Base-by-base conservation (phyloP, 2,113 vertebrate species). In the Oreamnos americanus region DNA sequence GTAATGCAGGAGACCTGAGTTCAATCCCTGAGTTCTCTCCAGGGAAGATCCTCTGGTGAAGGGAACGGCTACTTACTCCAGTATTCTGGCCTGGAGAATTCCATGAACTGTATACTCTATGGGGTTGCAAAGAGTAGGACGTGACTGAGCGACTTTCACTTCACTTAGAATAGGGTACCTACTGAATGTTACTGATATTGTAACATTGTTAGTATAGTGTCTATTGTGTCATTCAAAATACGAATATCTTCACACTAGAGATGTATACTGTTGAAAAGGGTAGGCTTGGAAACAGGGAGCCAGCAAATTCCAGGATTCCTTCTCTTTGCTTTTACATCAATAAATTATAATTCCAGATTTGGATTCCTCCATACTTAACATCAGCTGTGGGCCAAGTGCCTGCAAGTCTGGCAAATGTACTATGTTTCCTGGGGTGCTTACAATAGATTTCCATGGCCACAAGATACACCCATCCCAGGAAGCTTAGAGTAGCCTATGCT, bases 291-390 rank as follows among this genome's bases (percentile, higher is more conserved):
- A 71, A 33, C 47, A 30, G 78, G 45, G 30, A 90, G 30, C 25
- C 39, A 39, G 49, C 14, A 45, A 87, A 49, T 86, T 81, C 45
- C 81, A 90, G 39, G 74, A 57, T 60, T 62, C 9, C 45, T 82
- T 78, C 71, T 55, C n/a, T 94, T 10, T 62, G n/a, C 13, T 60
- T 90, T 96, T 93, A 57, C 14, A 51, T 85, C 57, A 85, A 51
- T 60, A 83, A 43, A 67, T 74, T 88, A 11, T 83, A 97, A 64
- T 64, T 11, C 30, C 28, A 47, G 60, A 71, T 87, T 64, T 93
- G 74, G n/a, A 90, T 95, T 90, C 58, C 25, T 30, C 47, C 26
- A 39, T 30, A 62, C 36, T 64, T 67, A 87, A 60, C 8, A 92
- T 62, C 26, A 93, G 26, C 11, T 76, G 64, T 23, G 26, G 67